Percentiles rank a stretch among this genome's conserved stretches.
Conservation (phyloP, 2,113 vertebrate genomes). For the Thunnus thynnus region DNA sequence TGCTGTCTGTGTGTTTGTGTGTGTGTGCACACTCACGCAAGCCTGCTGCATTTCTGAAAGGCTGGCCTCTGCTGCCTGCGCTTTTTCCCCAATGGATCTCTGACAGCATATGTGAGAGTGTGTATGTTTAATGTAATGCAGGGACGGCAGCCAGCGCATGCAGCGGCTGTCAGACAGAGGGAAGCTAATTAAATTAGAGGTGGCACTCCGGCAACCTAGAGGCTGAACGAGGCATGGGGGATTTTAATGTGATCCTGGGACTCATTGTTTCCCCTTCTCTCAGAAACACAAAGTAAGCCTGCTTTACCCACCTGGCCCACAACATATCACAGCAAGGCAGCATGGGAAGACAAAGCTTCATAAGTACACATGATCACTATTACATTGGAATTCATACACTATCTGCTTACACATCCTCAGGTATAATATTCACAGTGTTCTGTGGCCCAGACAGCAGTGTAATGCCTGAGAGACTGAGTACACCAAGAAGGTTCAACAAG, state of each 20-base stretch:
- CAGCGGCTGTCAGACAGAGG: slow-evolving; percentile 58
- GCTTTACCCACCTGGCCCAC: slow-evolving; percentile 33
- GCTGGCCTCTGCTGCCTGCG: slow-evolving; percentile 26
- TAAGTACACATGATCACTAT: slow-evolving; percentile 55
- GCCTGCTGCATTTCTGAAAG: slow-evolving; percentile 43
- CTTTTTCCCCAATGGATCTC: slow-evolving; percentile 45
- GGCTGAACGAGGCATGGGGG: slow-evolving; percentile 60
- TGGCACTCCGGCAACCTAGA: slow-evolving; percentile 65
- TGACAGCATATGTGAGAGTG: slow-evolving; percentile 13
- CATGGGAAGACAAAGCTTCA: slow-evolving; percentile 45
- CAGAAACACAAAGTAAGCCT: slow-evolving; percentile 20
- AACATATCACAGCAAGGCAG: slow-evolving; percentile 15
- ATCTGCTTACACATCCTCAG: slow-evolving; percentile 33
- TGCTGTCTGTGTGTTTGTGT: slow-evolving; percentile 15
- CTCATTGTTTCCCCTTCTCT: slow-evolving; percentile 49
- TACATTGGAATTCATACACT: slow-evolving; percentile 60
- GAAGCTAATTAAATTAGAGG: slow-evolving; percentile 75
- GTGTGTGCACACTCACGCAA: slow-evolving; percentile 4
- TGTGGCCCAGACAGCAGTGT: neutral
- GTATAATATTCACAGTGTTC: neutral
- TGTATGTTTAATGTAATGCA: slow-evolving; percentile 63
- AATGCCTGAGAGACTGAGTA: neutral
- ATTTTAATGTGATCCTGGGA: slow-evolving; percentile 44
- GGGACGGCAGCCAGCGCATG: slow-evolving; percentile 55
- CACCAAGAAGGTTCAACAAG: neutral